Conservation (phyloP, 2,888 invertebrate genomes). For the Tenthredo amoena region DNA sequence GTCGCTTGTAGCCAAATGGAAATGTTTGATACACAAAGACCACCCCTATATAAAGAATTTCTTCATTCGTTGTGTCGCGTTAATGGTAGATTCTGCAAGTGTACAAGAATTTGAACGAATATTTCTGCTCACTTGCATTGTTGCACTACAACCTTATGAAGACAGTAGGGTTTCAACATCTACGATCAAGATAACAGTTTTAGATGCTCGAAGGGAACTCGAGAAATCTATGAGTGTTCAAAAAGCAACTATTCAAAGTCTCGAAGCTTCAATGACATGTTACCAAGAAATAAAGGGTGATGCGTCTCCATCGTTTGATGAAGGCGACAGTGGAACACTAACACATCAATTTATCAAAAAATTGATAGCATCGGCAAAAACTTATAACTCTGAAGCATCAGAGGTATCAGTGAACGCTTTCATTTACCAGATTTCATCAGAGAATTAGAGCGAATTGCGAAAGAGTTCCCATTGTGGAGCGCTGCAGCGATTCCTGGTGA, state of each 20-base stretch:
- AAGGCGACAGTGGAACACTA: conserved; percentile 41
- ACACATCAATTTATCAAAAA: conserved; percentile 44
- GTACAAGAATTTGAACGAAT: conserved; percentile 54
- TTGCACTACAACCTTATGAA: conserved; percentile 51
- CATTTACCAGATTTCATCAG: conserved; percentile 41
- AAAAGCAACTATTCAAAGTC: conserved; percentile 41
- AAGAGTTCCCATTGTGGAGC: conserved; percentile 53
- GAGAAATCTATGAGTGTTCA: conserved; percentile 41
- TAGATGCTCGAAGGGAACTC: conserved; percentile 39
- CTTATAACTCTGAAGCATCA: conserved; percentile 9
- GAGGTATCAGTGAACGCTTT: conserved; percentile 45
- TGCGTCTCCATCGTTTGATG: conserved; percentile 44
- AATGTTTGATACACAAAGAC: conserved; percentile 48
- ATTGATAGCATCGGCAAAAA: conserved; percentile 24
- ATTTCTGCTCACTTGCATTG: conserved; percentile 54
- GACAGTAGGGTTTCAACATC: conserved; percentile 37
- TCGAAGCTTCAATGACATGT: conserved; percentile 44
- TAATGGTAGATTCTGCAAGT: conserved; percentile 52
- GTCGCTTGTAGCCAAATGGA: conserved; percentile 54
- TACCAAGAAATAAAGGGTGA: conserved; percentile 46
- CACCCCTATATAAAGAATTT: conserved; percentile 52
- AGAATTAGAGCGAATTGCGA: conserved; percentile 43
- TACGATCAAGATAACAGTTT: not conserved
- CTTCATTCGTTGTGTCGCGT: conserved; percentile 49
- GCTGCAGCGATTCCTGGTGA: conserved; percentile 35